Conservation (phyloP, 1,140 invertebrate species). For the Asobara japonica region DNA sequence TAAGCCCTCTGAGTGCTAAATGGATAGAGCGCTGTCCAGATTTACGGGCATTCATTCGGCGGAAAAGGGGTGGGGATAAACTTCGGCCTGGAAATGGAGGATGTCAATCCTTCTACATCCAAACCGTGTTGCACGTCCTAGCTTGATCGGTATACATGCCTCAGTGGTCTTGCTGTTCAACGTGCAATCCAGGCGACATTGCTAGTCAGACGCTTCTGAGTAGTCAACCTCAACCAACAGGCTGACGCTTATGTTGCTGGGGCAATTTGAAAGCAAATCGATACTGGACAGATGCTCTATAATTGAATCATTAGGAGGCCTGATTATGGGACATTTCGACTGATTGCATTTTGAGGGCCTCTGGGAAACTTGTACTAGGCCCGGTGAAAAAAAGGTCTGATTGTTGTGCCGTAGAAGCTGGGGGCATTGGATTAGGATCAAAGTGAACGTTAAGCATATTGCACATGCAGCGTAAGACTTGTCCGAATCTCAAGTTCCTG, state of each 20-base stretch:
- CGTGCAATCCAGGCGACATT: not conserved
- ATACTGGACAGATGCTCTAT: not conserved
- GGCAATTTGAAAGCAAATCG: not conserved
- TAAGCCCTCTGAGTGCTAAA: not conserved
- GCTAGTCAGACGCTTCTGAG: constrained; percentile 10
- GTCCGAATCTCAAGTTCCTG: too few species aligned
- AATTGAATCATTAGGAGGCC: not conserved
- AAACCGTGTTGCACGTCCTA: constrained; percentile 7
- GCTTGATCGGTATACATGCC: constrained; percentile 3
- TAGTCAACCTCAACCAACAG: constrained; percentile 13
- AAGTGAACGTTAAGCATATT: too few species aligned
- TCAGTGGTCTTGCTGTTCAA: constrained; percentile 13
- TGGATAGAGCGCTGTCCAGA: not conserved
- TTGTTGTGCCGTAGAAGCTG: too few species aligned
- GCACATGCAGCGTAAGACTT: too few species aligned
- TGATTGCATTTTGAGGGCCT: not conserved
- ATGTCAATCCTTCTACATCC: not conserved
- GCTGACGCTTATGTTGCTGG: not conserved
- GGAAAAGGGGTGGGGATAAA: not conserved
- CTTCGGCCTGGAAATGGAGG: not conserved
- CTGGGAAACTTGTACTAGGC: not conserved
- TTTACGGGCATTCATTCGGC: not conserved
- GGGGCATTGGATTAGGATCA: too few species aligned
- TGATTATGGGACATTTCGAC: not conserved
- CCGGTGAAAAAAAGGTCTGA: too few species aligned